Percentiles rank a stretch among this genome's conserved stretches.
phyloP scores from a whole-genome alignment of 2,113 vertebrate genomes.

The Diadophis punctatus region DNA sequence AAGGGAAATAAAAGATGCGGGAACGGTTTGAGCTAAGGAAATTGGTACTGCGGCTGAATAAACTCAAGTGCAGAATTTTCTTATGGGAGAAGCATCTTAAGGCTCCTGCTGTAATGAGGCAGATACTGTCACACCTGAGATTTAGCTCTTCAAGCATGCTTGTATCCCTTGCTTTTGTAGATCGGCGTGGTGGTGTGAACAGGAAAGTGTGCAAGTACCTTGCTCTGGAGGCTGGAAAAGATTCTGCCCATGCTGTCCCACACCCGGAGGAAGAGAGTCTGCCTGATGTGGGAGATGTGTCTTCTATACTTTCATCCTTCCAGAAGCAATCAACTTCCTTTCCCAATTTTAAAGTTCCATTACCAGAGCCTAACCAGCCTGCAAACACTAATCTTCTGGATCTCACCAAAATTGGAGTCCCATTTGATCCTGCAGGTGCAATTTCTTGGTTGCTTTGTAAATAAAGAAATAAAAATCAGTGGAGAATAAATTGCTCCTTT shows the following conservation, averaged over 20 bases:
- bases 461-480: no score
- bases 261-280: neutral
- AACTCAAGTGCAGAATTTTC: neutral
- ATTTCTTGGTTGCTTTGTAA: neutral
- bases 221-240: slow-evolving; percentile 5
- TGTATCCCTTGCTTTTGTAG: slow-evolving; percentile 18
- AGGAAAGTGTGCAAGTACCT: slow-evolving; percentile 38
- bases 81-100: neutral
- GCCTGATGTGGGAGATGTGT: neutral
- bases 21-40: neutral
- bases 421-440: slow-evolving; percentile 2
- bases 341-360: neutral
- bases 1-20: neutral
- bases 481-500: neutral
- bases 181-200: neutral
- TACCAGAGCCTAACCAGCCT: neutral
- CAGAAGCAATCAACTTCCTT: neutral
- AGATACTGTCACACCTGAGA: neutral
- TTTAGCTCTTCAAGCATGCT: no score
- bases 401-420: neutral
- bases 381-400: slow-evolving; percentile 5
- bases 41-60: neutral
- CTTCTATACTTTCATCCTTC: neutral
- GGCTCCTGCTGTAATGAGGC: neutral
- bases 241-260: neutral